Evolutionary conservation across 1,140 invertebrate species (phyloP).

Genomic region (Leptoteleia sp.): DNA sequence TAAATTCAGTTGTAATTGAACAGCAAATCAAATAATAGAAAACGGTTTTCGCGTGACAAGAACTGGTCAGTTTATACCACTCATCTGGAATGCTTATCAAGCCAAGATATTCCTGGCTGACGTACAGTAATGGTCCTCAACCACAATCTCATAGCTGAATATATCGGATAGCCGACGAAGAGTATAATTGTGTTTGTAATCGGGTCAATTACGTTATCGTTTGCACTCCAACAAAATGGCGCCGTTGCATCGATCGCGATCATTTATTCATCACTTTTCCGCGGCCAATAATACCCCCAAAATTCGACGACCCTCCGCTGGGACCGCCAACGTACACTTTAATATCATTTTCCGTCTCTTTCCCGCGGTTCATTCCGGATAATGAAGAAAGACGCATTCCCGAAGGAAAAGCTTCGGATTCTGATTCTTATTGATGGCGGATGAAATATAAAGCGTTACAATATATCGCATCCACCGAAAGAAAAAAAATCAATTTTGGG

Average conservation of each 20-base stretch:
- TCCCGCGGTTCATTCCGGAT: no score
- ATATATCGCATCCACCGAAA: background rate
- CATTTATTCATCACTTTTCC: background rate
- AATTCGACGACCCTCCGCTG: slow-evolving; percentile 27
- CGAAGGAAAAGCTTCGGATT: no score
- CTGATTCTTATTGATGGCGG: background rate
- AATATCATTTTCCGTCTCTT: no score
- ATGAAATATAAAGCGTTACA: slow-evolving; percentile 15
- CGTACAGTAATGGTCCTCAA: slow-evolving; percentile 47
- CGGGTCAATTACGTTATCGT: slow-evolving; percentile 45
- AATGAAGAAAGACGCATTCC: no score
- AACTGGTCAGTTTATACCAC: slow-evolving; percentile 34
- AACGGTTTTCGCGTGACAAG: slow-evolving; percentile 30
- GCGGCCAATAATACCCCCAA: background rate
- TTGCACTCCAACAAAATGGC: slow-evolving; percentile 13
- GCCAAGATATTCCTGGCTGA: slow-evolving; percentile 46
- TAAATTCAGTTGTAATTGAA: slow-evolving; percentile 33
- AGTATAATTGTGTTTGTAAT: slow-evolving; percentile 46
- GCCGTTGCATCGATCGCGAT: slow-evolving; percentile 5
- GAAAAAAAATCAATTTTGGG: slow-evolving; percentile 1
- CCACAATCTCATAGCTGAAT: slow-evolving; percentile 32
- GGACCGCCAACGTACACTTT: no score
- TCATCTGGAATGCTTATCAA: slow-evolving; percentile 44
- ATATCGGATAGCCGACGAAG: slow-evolving; percentile 26
- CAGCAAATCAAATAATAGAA: slow-evolving; percentile 23